These are phyloP conservation scores for Diprion similis DNA, from an alignment of 1,140 invertebrate genomes.

Conservation along the genomic window DNA sequence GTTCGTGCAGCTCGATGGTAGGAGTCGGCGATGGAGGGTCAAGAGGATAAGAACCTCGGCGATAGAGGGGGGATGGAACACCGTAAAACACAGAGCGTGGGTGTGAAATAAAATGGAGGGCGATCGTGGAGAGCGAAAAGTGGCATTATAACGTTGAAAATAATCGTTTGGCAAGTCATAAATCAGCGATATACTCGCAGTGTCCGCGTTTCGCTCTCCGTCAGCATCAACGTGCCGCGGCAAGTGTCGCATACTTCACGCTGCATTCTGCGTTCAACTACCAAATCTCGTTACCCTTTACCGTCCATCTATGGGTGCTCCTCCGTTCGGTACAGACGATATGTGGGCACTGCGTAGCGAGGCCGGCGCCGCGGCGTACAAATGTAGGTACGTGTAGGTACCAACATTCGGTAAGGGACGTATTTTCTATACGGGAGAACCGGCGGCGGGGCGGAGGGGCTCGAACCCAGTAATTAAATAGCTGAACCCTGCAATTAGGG, in stretches of 20 bases:
- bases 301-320: no score
- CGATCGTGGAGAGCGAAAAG: slow-evolving; percentile 30
- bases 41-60: background rate
- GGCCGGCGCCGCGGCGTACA: no score
- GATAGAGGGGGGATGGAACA: slow-evolving; percentile 31
- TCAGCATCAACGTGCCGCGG: no score
- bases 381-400: background rate
- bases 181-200: background rate
- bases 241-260: no score
- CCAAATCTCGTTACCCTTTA: no score
- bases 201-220: no score
- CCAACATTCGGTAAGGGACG: background rate
- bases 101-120: slow-evolving; percentile 57
- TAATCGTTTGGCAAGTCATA: background rate
- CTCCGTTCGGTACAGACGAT: no score
- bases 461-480: slow-evolving; percentile 64
- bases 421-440: slow-evolving; percentile 1
- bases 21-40: slow-evolving; percentile 24
- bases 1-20: slow-evolving; percentile 37
- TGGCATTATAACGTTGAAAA: slow-evolving; percentile 10
- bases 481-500: slow-evolving; percentile 64
- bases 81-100: slow-evolving; percentile 54
- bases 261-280: no score
- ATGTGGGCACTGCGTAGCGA: no score
- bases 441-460: slow-evolving; percentile 32